Percentiles rank a stretch among this genome's conserved stretches.
Conservation (phyloP, 2,113 vertebrate genomes). For the Megaceryle maxima region DNA sequence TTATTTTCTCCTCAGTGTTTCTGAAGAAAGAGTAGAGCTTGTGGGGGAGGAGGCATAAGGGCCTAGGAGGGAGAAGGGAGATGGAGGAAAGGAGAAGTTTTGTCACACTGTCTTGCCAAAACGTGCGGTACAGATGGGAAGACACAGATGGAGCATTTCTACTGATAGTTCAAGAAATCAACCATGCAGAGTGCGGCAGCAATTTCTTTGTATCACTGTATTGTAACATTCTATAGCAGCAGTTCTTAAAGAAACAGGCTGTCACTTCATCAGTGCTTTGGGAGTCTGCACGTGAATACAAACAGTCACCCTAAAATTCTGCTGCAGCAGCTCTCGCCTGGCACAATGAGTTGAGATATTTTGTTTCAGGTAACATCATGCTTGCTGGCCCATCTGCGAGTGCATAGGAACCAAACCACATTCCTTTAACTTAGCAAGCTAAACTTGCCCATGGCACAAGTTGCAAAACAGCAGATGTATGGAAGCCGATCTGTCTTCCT, state of each 20-base stretch:
- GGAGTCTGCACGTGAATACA: constrained; percentile 23
- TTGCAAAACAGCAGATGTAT: not conserved
- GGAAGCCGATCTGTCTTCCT: not conserved
- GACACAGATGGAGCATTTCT: constrained; percentile 28
- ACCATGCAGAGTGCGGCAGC: constrained; percentile 6
- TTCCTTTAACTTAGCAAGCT: not conserved
- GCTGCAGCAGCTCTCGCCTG: constrained; percentile 19
- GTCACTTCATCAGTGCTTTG: constrained; percentile 18
- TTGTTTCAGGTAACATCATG: constrained; percentile 23
- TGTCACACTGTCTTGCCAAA: constrained; percentile 19
- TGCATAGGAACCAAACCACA: not conserved
- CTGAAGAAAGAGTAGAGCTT: not conserved
- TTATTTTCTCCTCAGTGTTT: not conserved
- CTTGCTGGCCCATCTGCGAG: not conserved
- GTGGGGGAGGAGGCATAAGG: not conserved
- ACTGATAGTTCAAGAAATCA: constrained; percentile 61
- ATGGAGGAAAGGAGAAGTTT: not conserved
- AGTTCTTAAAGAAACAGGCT: constrained; percentile 47
- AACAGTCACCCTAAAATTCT: constrained; percentile 40
- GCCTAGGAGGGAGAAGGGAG: not conserved
- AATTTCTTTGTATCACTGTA: not conserved
- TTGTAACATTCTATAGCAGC: constrained; percentile 30
- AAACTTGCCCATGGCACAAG: not conserved
- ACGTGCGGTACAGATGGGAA: constrained; percentile 6
- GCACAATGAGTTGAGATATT: constrained; percentile 19